Percentiles rank a stretch among this genome's conserved stretches.
phyloP scores from a whole-genome alignment of 1,140 invertebrate genomes.

The Micrasema minimum region DNA sequence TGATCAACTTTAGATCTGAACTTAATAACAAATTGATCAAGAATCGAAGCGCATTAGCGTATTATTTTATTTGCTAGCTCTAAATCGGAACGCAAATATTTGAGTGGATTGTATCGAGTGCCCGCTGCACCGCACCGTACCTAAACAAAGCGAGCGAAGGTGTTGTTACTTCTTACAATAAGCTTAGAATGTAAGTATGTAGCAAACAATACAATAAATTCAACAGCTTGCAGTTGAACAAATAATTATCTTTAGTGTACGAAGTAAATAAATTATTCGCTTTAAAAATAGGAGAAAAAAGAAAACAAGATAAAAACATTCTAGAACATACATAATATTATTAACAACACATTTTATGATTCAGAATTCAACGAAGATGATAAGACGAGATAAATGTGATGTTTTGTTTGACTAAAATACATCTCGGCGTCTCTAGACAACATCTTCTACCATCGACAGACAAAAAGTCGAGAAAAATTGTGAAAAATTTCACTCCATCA shows the following conservation, averaged over 20 bases:
- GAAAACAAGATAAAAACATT: slow-evolving; percentile 33
- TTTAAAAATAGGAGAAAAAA: slow-evolving; percentile 31
- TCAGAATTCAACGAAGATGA: too few relatives aligned
- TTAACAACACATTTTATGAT: too few relatives aligned
- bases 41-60: neutral
- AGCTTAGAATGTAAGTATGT: neutral
- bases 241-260: slow-evolving; percentile 17
- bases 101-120: neutral
- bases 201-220: slow-evolving; percentile 30
- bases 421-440: too few relatives aligned
- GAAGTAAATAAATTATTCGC: slow-evolving; percentile 11
- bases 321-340: slow-evolving; percentile 9
- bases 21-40: too few relatives aligned
- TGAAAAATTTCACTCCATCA: too few relatives aligned
- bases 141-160: neutral
- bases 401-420: too few relatives aligned
- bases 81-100: slow-evolving; percentile 4
- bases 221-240: slow-evolving; percentile 15
- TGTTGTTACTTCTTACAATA: slow-evolving; percentile 4
- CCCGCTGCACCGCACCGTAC: too few relatives aligned
- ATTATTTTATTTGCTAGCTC: neutral
- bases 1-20: too few relatives aligned
- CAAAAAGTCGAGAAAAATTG: too few relatives aligned
- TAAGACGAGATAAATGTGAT: too few relatives aligned
- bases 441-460: too few relatives aligned